Conservation (phyloP, 2,113 vertebrate genomes). For the Siniperca chuatsi region DNA sequence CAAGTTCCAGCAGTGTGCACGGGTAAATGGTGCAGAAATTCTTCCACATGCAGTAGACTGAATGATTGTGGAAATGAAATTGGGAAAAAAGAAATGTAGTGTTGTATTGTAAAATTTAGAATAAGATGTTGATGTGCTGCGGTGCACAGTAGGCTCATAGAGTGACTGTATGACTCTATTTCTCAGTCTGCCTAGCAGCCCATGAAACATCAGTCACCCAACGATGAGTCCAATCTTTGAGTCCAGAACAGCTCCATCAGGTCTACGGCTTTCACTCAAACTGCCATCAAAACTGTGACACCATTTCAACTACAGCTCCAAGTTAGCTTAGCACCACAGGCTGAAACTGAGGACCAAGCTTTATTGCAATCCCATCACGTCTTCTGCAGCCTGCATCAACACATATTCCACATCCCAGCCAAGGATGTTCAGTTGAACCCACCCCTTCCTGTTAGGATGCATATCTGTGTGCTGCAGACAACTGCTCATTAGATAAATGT, state of each 20-base stretch:
- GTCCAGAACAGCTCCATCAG: neutral
- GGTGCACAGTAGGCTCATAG: neutral
- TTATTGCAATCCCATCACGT: neutral
- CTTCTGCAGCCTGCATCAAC: neutral
- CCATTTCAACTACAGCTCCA: conserved; percentile 1
- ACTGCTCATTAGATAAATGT: conserved; percentile 63
- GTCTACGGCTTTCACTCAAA: neutral
- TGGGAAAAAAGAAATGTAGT: neutral
- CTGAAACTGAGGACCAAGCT: neutral
- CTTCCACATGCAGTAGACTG: conserved; percentile 12
- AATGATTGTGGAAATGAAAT: conserved; percentile 15
- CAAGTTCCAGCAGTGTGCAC: conserved; percentile 20
- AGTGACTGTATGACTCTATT: conserved; percentile 2
- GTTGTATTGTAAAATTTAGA: neutral
- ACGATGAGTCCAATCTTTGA: neutral
- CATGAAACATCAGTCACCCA: conserved; percentile 12
- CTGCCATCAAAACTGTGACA: neutral
- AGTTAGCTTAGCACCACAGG: neutral
- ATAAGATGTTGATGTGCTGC: conserved; percentile 6
- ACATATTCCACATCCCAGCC: neutral
- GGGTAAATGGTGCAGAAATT: conserved; percentile 23
- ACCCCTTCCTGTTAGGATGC: conserved; percentile 61
- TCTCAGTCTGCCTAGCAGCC: neutral
- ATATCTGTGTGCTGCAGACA: conserved; percentile 74
- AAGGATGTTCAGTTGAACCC: neutral